phyloP scores from a whole-genome alignment of 2,797 vertebrate species.

The Podarcis lilfordi region DNA sequence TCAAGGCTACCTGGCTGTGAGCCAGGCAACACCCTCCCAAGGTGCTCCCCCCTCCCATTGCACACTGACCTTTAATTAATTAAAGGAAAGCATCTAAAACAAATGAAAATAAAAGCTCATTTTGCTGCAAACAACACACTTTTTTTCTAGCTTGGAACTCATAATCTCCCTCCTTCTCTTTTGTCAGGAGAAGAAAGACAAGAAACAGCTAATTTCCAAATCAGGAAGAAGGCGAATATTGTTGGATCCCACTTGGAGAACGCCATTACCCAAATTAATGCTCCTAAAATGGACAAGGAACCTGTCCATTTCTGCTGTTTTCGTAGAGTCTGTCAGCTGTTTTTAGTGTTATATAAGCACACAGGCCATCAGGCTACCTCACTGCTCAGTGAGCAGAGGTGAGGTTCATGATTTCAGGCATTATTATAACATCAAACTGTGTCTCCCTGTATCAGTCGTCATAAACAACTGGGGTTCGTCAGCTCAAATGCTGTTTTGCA shows the following conservation, averaged over 20 bases:
- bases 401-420: background rate
- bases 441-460: background rate
- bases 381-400: background rate
- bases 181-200: background rate
- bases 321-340: too few relatives aligned
- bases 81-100: background rate
- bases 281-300: background rate
- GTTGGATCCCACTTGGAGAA: background rate
- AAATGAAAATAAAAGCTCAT: background rate
- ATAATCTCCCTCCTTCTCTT: background rate
- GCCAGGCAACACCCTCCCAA: background rate
- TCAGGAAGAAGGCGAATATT: conserved; percentile 6
- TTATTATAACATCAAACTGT: background rate
- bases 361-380: too few relatives aligned
- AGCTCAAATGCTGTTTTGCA: background rate
- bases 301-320: background rate
- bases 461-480: background rate
- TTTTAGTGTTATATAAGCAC: background rate
- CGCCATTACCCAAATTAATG: background rate
- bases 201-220: background rate
- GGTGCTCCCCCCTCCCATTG: background rate
- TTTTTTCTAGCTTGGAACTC: conserved; percentile 8
- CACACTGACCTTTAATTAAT: background rate
- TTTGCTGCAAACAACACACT: background rate
- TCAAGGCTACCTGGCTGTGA: background rate